Percentiles rank a stretch among this genome's conserved stretches.
phyloP scores from a whole-genome alignment of 30 jellyfish, hydroid and myxozoan species.

The Hydra vulgaris region DNA sequence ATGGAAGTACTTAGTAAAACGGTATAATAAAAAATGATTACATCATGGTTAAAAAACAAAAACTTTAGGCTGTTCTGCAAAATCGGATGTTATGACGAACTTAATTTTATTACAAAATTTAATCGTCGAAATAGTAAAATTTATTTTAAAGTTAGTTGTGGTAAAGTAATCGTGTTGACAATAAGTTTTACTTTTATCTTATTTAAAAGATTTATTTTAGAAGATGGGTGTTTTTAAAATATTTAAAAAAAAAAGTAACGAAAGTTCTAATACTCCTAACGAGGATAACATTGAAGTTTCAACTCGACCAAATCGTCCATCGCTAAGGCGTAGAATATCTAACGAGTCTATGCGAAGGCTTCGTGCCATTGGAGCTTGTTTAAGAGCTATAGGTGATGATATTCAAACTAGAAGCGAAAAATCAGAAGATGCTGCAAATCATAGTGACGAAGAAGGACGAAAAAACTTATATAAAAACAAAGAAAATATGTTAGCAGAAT shows the following conservation, averaged over 20 bases:
- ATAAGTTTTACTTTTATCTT: too few species aligned
- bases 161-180: too few species aligned
- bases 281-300: neutral
- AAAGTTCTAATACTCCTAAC: neutral
- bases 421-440: neutral
- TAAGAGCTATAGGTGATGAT: constrained; percentile 21
- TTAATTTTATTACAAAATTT: too few species aligned
- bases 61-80: too few species aligned
- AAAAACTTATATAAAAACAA: too few species aligned
- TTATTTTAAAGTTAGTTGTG: too few species aligned
- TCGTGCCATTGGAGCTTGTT: constrained; percentile 14
- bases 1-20: too few species aligned
- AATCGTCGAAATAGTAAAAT: too few species aligned
- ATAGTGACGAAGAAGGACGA: neutral
- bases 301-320: constrained; percentile 15
- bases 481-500: neutral
- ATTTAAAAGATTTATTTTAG: too few species aligned
- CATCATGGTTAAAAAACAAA: too few species aligned
- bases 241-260: neutral
- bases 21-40: too few species aligned
- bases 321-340: constrained; percentile 19
- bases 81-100: too few species aligned
- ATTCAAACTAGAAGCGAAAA: constrained; percentile 2
- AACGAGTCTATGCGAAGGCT: constrained; percentile 21
- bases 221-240: constrained; percentile 3